Base-by-base conservation (phyloP, 2,888 invertebrate species). In the Agrenia bidenticulata region DNA sequence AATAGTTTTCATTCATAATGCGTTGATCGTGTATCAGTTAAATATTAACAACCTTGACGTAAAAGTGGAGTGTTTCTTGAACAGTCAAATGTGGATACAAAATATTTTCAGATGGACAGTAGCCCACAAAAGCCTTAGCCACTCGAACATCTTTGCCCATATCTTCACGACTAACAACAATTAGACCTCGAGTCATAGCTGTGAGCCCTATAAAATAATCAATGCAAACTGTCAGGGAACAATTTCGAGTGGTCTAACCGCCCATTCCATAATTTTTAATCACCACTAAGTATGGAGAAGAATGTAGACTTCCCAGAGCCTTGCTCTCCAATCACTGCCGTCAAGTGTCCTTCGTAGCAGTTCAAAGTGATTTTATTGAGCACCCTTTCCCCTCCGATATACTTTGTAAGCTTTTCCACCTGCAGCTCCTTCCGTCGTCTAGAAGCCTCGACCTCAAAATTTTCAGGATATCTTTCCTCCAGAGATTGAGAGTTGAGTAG, bases 51-150 rank as follows among this genome's bases (percentile, higher is more conserved):
- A 17, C n/a, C 11, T 21, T 32, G 37, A 13, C 37, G 27, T 61
- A 69, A 27, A 69, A 61, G 13, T 50, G 55, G n/a, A 70, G 27
- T 2, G 70, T 70, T 62, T 70, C 70, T 19, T 66, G 66, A 1
- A 70, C 70, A 2, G 66, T 70, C 9, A 70, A 49, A 39, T 67
- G 55, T 0, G 64, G 70, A 54, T 64, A 67, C 0, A 70, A 54
- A 2, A 58, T 24, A 26, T 64, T 63, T 4, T 57, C 59, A 2
- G 59, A 32, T 1, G 66, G 64, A 57, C 70, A 70, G 23, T 64
- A 64, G 1, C 70, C 70, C 13, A 70, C 64, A 41, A 67, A 67
- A 0, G 66, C 58, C 19, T 49, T 45, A 2, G 58, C 63, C 11
- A 54, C 1, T 19, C 32, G n/a, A 2, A 41, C 49, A 32, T 55